Conservation (phyloP, 2,888 invertebrate species). For the Drosophila neonasuta region DNA sequence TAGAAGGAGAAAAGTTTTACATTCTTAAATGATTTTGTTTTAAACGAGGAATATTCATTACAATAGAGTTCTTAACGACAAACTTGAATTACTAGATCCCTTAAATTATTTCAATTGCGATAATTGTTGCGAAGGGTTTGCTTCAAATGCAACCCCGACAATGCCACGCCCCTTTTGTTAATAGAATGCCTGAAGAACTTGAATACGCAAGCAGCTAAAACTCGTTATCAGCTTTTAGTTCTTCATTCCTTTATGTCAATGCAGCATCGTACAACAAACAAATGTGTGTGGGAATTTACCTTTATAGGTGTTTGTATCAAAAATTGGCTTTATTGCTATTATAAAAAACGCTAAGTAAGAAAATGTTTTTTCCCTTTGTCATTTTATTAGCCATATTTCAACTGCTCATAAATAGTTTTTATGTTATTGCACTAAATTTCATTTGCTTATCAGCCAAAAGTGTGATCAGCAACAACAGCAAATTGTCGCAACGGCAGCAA, state of each 20-base stretch:
- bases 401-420: constrained; percentile 37
- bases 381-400: constrained; percentile 58
- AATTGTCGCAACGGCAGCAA: constrained; percentile 8
- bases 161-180: constrained; percentile 5
- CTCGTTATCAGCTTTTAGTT: constrained; percentile 37
- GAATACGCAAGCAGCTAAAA: constrained; percentile 14
- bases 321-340: constrained; percentile 35
- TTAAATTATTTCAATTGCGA: constrained; percentile 31
- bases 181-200: constrained; percentile 1
- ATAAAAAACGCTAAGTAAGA: constrained; percentile 15
- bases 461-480: constrained; percentile 28
- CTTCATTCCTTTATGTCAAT: background rate
- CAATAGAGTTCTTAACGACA: too few relatives aligned
- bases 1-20: background rate
- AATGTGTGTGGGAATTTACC: background rate
- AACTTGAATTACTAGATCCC: background rate
- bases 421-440: constrained; percentile 21
- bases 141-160: constrained; percentile 4
- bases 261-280: constrained; percentile 15
- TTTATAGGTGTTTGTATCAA: constrained; percentile 1
- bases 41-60: too few relatives aligned
- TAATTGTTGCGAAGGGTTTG: constrained; percentile 6
- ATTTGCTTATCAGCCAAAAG: constrained; percentile 40
- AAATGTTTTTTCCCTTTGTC: constrained; percentile 39
- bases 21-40: too few relatives aligned